A percentile compares a stretch with the other conserved stretches of the same genome.
Conservation (phyloP, 2,888 invertebrate species). For the Keiferia lycopersicella region DNA sequence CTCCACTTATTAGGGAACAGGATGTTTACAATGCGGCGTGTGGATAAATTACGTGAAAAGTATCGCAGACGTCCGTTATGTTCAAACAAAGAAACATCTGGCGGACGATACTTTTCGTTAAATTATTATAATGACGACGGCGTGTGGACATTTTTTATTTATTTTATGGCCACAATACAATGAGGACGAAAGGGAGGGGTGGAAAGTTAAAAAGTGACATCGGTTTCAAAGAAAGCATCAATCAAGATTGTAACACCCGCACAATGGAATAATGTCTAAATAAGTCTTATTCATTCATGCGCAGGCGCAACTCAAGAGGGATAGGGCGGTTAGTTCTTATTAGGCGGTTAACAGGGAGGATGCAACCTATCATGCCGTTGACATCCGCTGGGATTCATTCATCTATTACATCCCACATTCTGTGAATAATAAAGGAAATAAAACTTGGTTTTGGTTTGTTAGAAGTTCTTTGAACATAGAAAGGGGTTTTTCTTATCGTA, state of each 20-base stretch:
- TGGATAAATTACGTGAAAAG: neutral
- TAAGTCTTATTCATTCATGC: neutral
- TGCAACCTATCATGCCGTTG: slow-evolving; percentile 4
- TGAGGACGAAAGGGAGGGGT: neutral
- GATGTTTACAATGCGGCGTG: neutral
- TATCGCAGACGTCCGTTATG: slow-evolving; percentile 7
- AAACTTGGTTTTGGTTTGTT: neutral
- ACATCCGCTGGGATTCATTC: slow-evolving; percentile 4
- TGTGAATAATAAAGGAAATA: neutral
- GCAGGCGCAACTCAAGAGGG: slow-evolving; percentile 14
- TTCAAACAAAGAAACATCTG: slow-evolving; percentile 14
- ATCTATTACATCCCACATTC: neutral
- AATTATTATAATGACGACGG: slow-evolving; percentile 14
- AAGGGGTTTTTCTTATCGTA: no score
- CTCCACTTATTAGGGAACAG: neutral
- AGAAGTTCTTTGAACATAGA: neutral
- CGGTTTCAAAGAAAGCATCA: slow-evolving; percentile 11
- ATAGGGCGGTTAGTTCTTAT: slow-evolving; percentile 18
- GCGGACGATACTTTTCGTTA: slow-evolving; percentile 10
- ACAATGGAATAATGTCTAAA: slow-evolving; percentile 18
- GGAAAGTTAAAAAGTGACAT: neutral
- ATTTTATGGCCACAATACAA: neutral
- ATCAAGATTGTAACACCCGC: slow-evolving; percentile 12
- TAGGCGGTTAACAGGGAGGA: slow-evolving; percentile 7
- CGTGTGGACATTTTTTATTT: neutral